A percentile compares a stretch with the other conserved stretches of the same genome.
phyloP scores from a whole-genome alignment of 1,140 invertebrate genomes.

The Myzus persicae region DNA sequence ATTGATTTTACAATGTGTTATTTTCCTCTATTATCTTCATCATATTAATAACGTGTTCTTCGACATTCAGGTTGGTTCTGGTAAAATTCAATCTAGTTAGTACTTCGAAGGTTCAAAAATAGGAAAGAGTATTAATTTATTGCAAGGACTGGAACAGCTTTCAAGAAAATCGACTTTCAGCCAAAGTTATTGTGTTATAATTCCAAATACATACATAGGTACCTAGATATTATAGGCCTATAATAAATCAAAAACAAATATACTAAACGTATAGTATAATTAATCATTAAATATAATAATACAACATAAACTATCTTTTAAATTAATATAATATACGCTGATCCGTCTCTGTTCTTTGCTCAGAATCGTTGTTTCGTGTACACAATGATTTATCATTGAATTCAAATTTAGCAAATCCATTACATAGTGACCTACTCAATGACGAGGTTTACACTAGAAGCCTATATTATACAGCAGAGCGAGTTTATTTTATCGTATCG shows the following conservation, averaged over 20 bases:
- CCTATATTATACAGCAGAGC: neutral
- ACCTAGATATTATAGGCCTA: too few relatives aligned
- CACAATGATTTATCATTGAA: neutral
- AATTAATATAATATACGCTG: neutral
- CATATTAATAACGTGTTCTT: too few relatives aligned
- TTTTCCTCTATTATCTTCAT: neutral
- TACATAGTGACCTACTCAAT: neutral
- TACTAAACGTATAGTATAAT: neutral
- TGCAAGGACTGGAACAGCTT: neutral
- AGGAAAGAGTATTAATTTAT: too few relatives aligned
- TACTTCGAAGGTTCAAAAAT: neutral
- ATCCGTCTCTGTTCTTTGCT: neutral
- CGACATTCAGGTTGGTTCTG: neutral
- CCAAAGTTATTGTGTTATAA: neutral
- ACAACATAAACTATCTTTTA: neutral
- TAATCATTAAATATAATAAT: neutral
- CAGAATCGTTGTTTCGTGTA: neutral
- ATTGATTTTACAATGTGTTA: neutral
- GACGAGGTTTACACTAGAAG: neutral
- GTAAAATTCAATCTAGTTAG: neutral
- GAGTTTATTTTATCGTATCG: neutral
- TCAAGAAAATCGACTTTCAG: neutral
- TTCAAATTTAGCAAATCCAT: neutral
- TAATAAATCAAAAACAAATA: too few relatives aligned
- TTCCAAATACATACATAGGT: neutral